phyloP scores from a whole-genome alignment of 2,888 invertebrate species.

The Andrena fulva region DNA sequence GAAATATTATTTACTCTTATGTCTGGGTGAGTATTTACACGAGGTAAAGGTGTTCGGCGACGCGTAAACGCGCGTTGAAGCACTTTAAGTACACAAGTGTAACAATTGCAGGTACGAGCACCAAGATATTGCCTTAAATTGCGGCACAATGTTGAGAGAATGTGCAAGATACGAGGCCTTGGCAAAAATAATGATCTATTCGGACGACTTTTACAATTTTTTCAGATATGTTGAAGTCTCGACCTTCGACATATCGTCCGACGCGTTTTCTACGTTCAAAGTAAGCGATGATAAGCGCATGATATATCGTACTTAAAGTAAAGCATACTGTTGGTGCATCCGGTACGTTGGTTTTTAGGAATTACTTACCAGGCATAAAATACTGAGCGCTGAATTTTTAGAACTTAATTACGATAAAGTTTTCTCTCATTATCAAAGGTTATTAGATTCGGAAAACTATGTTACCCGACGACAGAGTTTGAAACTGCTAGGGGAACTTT shows the following conservation, averaged over 20 bases:
- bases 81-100: neutral
- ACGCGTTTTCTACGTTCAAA: conserved; percentile 99
- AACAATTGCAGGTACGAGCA: conserved; percentile 94
- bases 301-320: conserved; percentile 57
- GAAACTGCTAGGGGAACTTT: conserved; percentile 97
- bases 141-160: conserved; percentile 99
- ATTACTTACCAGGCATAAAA: conserved; percentile 96
- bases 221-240: conserved; percentile 99
- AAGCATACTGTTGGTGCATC: conserved; percentile 62
- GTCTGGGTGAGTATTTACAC: conserved; percentile 90
- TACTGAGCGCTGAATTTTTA: conserved; percentile 98
- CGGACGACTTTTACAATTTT: conserved; percentile 99
- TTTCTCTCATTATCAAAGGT: conserved; percentile 97
- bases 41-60: neutral
- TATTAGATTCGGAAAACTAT: conserved; percentile 99
- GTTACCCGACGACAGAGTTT: conserved; percentile 99
- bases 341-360: conserved; percentile 87
- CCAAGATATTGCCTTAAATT: conserved; percentile 99
- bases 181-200: conserved; percentile 99
- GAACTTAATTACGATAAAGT: conserved; percentile 99
- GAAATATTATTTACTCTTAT: conserved; percentile 98
- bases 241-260: conserved; percentile 99
- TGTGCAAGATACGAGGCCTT: conserved; percentile 99
- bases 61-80: neutral
- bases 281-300: conserved; percentile 85